phyloP scores from a whole-genome alignment of 2,888 invertebrate genomes.

The Druceiella hillmani region DNA sequence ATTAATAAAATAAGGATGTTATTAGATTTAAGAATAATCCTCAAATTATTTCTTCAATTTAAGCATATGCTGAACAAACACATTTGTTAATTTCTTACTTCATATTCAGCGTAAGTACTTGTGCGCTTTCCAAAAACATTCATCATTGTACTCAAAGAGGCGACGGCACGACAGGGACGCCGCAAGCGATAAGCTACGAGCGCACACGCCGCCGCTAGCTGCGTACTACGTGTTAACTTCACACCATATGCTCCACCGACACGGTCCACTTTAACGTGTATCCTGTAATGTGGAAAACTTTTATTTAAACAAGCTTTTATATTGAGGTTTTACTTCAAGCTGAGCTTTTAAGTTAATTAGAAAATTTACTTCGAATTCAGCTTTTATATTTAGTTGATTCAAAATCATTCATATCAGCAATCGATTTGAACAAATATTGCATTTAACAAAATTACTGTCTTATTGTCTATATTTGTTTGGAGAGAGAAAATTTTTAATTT shows the following conservation, averaged over 20 bases:
- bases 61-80: no score
- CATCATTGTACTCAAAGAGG: conserved; percentile 70
- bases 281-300: conserved; percentile 31
- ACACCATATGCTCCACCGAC: conserved; percentile 66
- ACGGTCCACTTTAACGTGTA: conserved; percentile 51
- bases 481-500: no score
- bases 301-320: conserved; percentile 26
- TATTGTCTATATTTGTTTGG: no score
- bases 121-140: conserved; percentile 61
- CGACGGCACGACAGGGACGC: conserved; percentile 64
- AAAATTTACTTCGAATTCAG: neutral
- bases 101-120: conserved; percentile 57
- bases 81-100: conserved; percentile 43
- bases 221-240: conserved; percentile 59
- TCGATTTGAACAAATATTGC: neutral
- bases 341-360: no score
- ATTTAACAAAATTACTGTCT: no score
- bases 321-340: conserved; percentile 24
- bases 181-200: conserved; percentile 60
- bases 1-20: no score
- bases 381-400: conserved; percentile 1
- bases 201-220: conserved; percentile 60
- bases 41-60: no score
- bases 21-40: no score
- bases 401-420: neutral